Base-by-base conservation (phyloP, 2,888 invertebrate genomes). In the Nemotelus pantherinus region DNA sequence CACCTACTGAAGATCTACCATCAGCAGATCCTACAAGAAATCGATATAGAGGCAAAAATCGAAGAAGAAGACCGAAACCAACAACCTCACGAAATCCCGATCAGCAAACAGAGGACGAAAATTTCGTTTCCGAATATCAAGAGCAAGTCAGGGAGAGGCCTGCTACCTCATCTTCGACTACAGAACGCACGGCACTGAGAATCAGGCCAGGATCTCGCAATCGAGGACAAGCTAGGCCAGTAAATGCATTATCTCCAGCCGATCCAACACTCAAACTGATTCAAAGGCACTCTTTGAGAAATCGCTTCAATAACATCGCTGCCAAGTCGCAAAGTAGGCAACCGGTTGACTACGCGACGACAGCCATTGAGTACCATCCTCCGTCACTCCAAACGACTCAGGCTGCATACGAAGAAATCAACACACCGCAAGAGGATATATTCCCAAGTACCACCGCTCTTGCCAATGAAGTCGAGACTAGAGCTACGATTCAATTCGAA, bases 51-150 rank as follows among this genome's bases (percentile, higher is more conserved):
- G 57, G 55, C 10, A 77, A 77, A 57, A 55, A 25, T 9, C 9
- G 67, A 9, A 67, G 68, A n/a, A 78, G 77, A 39, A 53, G 70
- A 43, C 76, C 76, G 1, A 76, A 57, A 48, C 60, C 78, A 44
- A 71, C 57, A 7, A 60, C 78, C n/a, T 43, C 78, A 6, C 45
- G 41, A 9, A 57, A 53, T n/a, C 10, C 57, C 10, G 65, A 72
- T n/a, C 72, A 71, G 44, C 6, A 45, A 53, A 9, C 60, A 65
- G 60, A 58, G 6, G 74, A 77, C 5, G 63, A 60, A n/a, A 47
- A 39, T 48, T 2, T 41, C 2, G 9, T 39, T 45, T 2, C 2
- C 3, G 2, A 58, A 3, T n/a, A 41, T n/a, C 48, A 60, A 4
- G 50, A 60, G 1, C 47, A 25, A 4, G 50, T 41, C 10, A 47